Percentiles rank a stretch among this genome's conserved stretches.
These are phyloP conservation scores for Rynchops niger DNA, from an alignment of 2,113 vertebrate genomes.

Conservation along the genomic window DNA sequence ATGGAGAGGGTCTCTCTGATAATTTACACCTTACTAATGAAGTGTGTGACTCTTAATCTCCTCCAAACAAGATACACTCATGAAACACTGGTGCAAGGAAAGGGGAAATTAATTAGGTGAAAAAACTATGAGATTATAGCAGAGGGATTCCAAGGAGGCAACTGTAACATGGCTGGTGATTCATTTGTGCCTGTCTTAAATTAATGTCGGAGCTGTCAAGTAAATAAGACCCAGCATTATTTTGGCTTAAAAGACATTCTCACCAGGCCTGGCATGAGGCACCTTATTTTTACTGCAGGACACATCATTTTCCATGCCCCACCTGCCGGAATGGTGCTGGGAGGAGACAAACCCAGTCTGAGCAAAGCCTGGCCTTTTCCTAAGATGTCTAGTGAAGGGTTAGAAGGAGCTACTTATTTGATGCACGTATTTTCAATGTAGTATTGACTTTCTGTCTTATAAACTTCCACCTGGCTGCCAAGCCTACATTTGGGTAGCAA, in stretches of 20 bases:
- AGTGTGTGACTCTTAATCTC: conserved; percentile 92
- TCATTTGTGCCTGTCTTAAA: conserved; percentile 76
- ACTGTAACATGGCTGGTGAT: conserved; percentile 78
- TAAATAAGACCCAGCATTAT: conserved; percentile 63
- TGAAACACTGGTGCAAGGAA: conserved; percentile 85
- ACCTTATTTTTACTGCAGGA: conserved; percentile 2
- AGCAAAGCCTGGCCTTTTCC: not conserved
- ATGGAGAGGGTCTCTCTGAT: conserved; percentile 85
- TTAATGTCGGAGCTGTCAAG: conserved; percentile 72
- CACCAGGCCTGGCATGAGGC: not conserved
- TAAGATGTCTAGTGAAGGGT: not conserved
- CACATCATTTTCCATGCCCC: not conserved
- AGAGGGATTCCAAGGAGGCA: conserved; percentile 83
- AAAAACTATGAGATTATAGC: conserved; percentile 90
- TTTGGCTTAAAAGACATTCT: conserved; percentile 61
- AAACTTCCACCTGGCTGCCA: not conserved
- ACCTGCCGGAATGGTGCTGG: not conserved
- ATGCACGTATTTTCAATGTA: not conserved
- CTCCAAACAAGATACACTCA: conserved; percentile 88
- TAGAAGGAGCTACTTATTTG: not conserved
- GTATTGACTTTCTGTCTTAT: not conserved
- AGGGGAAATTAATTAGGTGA: conserved; percentile 92
- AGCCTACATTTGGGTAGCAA: too few relatives aligned
- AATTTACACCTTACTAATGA: conserved; percentile 94
- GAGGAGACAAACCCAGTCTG: not conserved